Conservation (phyloP, 2,797 vertebrate species). For the Petrocephalus sullivani region DNA sequence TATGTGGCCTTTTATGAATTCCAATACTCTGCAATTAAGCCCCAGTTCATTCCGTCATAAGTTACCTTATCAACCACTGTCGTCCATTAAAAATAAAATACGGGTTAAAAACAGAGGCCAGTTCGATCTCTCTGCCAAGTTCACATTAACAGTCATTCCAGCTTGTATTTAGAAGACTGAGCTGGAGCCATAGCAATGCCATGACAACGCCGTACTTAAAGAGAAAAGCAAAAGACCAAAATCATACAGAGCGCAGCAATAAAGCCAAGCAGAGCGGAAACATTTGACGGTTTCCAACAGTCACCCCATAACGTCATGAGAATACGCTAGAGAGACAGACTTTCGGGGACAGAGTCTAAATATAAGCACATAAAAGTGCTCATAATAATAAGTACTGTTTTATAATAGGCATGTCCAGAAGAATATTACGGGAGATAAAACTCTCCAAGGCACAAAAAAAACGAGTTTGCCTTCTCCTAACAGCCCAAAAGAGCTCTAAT, state of each 20-base stretch:
- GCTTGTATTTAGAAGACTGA: slow-evolving; percentile 24
- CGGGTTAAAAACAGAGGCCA: neutral
- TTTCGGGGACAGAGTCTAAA: neutral
- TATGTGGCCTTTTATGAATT: neutral
- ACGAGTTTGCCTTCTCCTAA: neutral
- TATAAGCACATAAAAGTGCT: neutral
- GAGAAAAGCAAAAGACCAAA: slow-evolving; percentile 18
- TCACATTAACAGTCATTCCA: slow-evolving; percentile 19
- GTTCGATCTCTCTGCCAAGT: slow-evolving; percentile 8
- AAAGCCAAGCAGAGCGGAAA: neutral
- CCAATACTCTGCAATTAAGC: neutral
- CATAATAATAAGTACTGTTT: neutral
- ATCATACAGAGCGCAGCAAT: neutral
- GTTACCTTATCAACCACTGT: neutral
- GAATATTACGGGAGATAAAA: neutral
- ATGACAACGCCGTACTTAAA: slow-evolving; percentile 29
- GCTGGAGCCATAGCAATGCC: slow-evolving; percentile 23
- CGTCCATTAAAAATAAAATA: neutral
- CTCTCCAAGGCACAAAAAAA: neutral
- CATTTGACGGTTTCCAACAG: neutral
- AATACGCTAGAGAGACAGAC: neutral
- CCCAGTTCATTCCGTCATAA: neutral
- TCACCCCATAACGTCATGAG: neutral
- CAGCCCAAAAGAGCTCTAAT: neutral
- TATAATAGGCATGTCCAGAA: neutral